Base-by-base conservation (phyloP, 2,113 vertebrate genomes). In the Alligator mississippiensis region DNA sequence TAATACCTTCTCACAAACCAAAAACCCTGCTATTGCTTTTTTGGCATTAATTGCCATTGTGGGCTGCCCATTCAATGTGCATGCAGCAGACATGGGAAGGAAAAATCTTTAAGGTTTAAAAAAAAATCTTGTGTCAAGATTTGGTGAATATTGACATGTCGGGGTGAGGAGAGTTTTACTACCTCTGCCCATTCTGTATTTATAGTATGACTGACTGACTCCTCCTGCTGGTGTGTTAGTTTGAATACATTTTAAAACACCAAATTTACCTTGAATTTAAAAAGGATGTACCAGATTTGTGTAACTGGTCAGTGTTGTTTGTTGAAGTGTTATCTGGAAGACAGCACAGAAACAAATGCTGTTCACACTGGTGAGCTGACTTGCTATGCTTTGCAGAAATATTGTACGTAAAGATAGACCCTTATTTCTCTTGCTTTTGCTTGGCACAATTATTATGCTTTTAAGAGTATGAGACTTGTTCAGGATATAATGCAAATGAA, bases 21-120 rank as follows among this genome's bases (percentile, higher is more conserved):
- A 9, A 47, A 47, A 47, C 8, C 6, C 47, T 6, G 38, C 19
- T 72, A 13, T 72, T 72, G 21, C 18, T 70, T 8, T 47, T 47
- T 30, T 70, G 9, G 66, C n/a, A 70, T 18, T 30, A 70, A 70
- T 70, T 80, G 54, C 5, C 0, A 0, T 0, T 4, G 27, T 38
- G 63, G 7, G 21, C 38, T 79, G 80, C 79, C 17, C 58, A 25
- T 15, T 74, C 78, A 64, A 58, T 81, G 27, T 2, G 24, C 25
- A 47, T 47, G 47, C 7, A 47, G 47, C 47, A 47, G 47, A 9
- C 47, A 47, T 47, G 47, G 47, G 47, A 47, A 47, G 47, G 47
- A 47, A 47, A 47, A 47, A 47, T 47, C 47, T 9, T 47, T 47
- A 47, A 47, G 47, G 47, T 47, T 47, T 47, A 9, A 47, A 47